Conservation (phyloP, 1,140 invertebrate genomes). For the Sycophila sp. region DNA sequence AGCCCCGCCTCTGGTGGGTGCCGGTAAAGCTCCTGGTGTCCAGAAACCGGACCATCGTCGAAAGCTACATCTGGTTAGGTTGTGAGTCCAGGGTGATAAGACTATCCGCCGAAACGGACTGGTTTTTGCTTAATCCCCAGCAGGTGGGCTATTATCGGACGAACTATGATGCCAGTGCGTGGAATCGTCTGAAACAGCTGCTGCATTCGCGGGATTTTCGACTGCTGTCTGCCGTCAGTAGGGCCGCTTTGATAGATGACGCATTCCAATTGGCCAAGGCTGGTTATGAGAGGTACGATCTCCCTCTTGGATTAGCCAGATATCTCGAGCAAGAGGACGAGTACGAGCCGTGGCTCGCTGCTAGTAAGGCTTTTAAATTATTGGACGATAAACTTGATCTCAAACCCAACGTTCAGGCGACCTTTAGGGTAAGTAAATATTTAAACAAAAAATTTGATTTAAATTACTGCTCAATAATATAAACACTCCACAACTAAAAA, state of each 20-base stretch:
- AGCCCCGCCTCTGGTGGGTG: conserved; percentile 13
- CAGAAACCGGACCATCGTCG: neutral
- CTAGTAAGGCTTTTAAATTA: conserved; percentile 51
- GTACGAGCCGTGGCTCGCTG: conserved; percentile 69
- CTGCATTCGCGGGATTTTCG: conserved; percentile 47
- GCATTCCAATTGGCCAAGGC: conserved; percentile 68
- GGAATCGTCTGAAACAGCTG: conserved; percentile 60
- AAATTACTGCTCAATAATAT: neutral
- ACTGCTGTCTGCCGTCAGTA: conserved; percentile 62
- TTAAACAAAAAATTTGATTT: neutral
- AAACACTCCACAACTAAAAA: too few relatives aligned
- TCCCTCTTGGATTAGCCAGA: conserved; percentile 63
- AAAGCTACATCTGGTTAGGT: neutral
- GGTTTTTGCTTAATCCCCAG: conserved; percentile 66
- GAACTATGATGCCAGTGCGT: conserved; percentile 68
- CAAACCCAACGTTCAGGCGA: conserved; percentile 13
- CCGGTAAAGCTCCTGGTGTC: neutral
- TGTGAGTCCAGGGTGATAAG: neutral
- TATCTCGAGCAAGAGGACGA: conserved; percentile 68
- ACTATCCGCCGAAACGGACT: conserved; percentile 44
- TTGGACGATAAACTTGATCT: conserved; percentile 52
- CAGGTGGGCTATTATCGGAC: conserved; percentile 68
- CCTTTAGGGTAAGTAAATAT: conserved; percentile 43
- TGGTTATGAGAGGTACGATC: conserved; percentile 58
- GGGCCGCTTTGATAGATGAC: conserved; percentile 74